These are phyloP conservation scores for Enteromius mattozi DNA, from an alignment of 2,797 vertebrate genomes.

Conservation along the genomic window DNA sequence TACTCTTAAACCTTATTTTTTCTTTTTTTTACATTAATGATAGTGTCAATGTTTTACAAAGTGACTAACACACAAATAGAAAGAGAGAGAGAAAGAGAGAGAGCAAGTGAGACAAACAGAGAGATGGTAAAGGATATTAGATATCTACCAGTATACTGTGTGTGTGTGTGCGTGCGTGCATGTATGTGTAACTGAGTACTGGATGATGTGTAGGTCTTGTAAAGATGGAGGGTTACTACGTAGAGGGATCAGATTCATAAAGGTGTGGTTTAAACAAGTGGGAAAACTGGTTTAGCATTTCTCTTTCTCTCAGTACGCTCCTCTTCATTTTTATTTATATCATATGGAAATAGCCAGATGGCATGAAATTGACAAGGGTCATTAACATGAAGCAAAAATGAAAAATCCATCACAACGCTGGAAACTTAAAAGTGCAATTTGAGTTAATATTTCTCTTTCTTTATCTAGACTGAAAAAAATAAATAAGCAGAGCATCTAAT, in stretches of 20 bases:
- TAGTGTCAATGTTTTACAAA: conserved; percentile 19
- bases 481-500: not conserved
- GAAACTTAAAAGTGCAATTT: conserved; percentile 4
- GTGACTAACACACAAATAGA: conserved; percentile 1
- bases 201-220: conserved; percentile 11
- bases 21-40: not conserved
- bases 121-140: conserved; percentile 21
- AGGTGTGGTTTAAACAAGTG: conserved; percentile 64
- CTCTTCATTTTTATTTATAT: conserved; percentile 25
- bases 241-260: conserved; percentile 65
- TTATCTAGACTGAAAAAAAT: not conserved
- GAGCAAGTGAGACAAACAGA: not conserved
- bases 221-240: conserved; percentile 49
- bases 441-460: not conserved
- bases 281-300: conserved; percentile 68
- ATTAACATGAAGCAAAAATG: conserved; percentile 41
- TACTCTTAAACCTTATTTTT: conserved; percentile 24
- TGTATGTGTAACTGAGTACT: not conserved
- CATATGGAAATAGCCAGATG: conserved; percentile 26
- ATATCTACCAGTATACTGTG: not conserved
- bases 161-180: not conserved
- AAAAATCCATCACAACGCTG: conserved; percentile 13
- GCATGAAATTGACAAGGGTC: conserved; percentile 19
- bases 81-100: not conserved
- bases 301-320: conserved; percentile 14